Conservation (phyloP, 2,797 vertebrate genomes). For the Nasua narica region DNA sequence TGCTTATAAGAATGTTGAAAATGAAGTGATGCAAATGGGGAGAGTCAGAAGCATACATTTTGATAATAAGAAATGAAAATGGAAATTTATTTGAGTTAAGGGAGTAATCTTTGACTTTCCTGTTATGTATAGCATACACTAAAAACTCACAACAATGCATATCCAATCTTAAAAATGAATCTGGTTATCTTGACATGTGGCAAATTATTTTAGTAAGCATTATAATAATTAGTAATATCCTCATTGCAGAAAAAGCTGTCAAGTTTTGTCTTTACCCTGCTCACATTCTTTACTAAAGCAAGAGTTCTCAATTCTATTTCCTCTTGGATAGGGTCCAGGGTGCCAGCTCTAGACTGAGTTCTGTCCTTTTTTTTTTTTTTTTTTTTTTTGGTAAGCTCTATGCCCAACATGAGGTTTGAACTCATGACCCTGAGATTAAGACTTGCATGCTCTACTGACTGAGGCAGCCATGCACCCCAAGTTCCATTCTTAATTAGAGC, state of each 20-base stretch:
- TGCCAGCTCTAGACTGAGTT: neutral
- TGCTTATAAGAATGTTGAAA: constrained; percentile 48
- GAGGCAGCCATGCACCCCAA: neutral
- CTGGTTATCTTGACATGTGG: neutral
- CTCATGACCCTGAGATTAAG: neutral
- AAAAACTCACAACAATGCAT: neutral
- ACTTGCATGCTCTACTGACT: neutral
- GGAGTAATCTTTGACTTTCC: neutral
- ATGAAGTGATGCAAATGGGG: neutral
- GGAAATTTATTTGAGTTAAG: constrained; percentile 32
- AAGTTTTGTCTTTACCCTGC: neutral
- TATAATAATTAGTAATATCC: neutral
- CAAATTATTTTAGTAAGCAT: neutral
- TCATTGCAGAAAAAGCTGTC: neutral
- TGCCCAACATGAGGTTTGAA: neutral
- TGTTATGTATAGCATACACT: neutral
- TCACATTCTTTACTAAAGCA: neutral
- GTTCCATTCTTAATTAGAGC: neutral
- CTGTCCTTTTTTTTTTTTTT: neutral
- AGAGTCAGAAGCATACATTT: constrained; percentile 11
- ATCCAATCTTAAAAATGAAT: neutral
- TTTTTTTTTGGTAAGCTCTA: neutral
- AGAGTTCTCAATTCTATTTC: neutral
- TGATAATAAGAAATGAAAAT: constrained; percentile 17
- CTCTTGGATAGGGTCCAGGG: neutral